phyloP scores from a whole-genome alignment of 2,113 vertebrate species.

The Okapia johnstoni region DNA sequence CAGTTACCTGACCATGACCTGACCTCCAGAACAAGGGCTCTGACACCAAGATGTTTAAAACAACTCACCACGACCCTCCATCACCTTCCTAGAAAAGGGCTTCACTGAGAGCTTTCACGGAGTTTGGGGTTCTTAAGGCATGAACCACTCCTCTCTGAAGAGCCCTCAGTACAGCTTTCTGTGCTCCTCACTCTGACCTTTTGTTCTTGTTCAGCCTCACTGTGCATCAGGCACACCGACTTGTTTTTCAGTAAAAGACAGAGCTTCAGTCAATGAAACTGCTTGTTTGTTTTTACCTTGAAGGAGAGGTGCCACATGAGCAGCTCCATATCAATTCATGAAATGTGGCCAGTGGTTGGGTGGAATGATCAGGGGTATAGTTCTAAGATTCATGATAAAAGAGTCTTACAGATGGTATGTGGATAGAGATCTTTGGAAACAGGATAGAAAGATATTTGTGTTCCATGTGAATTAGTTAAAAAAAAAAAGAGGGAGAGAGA shows the following conservation, averaged over 20 bases:
- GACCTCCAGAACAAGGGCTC: not conserved
- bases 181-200: not conserved
- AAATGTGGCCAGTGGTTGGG: not conserved
- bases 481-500: not conserved
- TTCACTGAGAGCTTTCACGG: not conserved
- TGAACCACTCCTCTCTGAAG: not conserved
- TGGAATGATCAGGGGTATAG: not conserved
- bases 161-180: not conserved
- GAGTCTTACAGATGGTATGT: not conserved
- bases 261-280: not conserved
- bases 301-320: not conserved
- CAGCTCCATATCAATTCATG: not conserved
- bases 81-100: not conserved
- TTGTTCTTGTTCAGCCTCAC: not conserved
- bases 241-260: not conserved
- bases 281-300: not conserved
- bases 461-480: not conserved
- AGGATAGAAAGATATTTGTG: not conserved
- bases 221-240: accelerated
- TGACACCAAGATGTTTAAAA: not conserved
- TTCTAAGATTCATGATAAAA: not conserved
- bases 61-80: not conserved
- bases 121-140: not conserved
- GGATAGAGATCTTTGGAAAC: not conserved
- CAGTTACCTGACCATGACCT: not conserved